Base-by-base conservation (phyloP, 2,888 invertebrate species). In the Lithophane socia region DNA sequence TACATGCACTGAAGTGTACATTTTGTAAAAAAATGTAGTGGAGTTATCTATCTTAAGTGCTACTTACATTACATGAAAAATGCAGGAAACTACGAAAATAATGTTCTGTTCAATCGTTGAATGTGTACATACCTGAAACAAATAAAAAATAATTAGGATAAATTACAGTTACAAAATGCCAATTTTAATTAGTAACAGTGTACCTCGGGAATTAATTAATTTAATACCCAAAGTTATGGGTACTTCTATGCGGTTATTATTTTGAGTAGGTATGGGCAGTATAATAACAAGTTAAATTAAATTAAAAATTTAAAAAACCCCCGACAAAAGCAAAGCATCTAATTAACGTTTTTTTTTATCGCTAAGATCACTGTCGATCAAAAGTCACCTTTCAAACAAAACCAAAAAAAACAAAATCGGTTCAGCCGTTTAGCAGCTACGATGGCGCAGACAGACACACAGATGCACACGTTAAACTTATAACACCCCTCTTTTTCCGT, bases 81-180 rank as follows among this genome's bases (percentile, higher is more conserved):
- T 7, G 10, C 2, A 0, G 2, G 21, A 7, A 64, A 21, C 18
- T 61, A 24, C 4, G 3, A 63, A 16, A 13, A 0, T 13, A 29
- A 18, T 52, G n/a, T 29, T 54, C 37, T 52, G 24, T 13, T 18
- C 24, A 47, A 37, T 4, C 10, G 13, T 21, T 44, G 47, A 49
- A 44, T 49, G 18, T 61, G 24, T 18, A 74, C 67, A n/a, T 84
- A 82, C 82, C 82, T 82, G 82, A 72, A 82, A 82, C 71, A 84
- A 84, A 52, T 0, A 61, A 49, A 74, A 37, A 49, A 56, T 10
- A n/a, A 24, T 12, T 37, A 1, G 2, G 21, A 71, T 5, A 9
- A 3, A 60, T 9, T n/a, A 29, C 18, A n/a, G 12, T 44, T 24
- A 37, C 37, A 64, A n/a, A 37, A n/a, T 24, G 18, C 3, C 2